These are phyloP conservation scores for Anguilla rostrata DNA, from an alignment of 2,113 vertebrate genomes.

Conservation along the genomic window DNA sequence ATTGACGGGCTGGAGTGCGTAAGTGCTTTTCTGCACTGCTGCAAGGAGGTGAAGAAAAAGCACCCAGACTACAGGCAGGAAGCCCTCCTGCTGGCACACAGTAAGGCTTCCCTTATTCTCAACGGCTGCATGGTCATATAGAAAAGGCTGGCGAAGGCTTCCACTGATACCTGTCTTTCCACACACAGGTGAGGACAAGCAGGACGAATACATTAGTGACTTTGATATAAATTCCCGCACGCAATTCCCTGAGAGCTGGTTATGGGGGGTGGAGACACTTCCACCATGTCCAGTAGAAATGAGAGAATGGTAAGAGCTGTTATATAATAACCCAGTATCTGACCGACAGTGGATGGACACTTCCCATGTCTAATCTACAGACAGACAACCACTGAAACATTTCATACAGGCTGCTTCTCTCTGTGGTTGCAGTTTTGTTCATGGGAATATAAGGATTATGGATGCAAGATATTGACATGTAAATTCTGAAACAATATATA, in stretches of 20 bases:
- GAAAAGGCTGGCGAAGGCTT: neutral
- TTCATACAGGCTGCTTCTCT: too few species aligned
- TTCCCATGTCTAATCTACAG: too few species aligned
- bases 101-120: neutral
- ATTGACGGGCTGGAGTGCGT: constrained; percentile 57
- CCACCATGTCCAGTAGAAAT: constrained; percentile 36
- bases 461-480: too few species aligned
- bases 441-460: too few species aligned
- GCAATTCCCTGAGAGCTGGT: constrained; percentile 66
- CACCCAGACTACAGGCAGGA: constrained; percentile 21
- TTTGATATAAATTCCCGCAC: constrained; percentile 56
- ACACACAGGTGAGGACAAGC: constrained; percentile 11
- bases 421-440: too few species aligned
- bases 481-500: too few species aligned
- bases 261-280: constrained; percentile 56
- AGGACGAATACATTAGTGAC: constrained; percentile 50
- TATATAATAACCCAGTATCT: too few species aligned
- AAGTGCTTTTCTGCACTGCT: constrained; percentile 79
- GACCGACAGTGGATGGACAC: too few species aligned
- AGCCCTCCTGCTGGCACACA: neutral
- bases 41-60: constrained; percentile 48
- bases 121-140: too few species aligned
- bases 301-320: constrained; percentile 49
- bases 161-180: neutral
- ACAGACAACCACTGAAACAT: too few species aligned